Base-by-base conservation (phyloP, 2,888 invertebrate genomes). In the Eilema sororculum region DNA sequence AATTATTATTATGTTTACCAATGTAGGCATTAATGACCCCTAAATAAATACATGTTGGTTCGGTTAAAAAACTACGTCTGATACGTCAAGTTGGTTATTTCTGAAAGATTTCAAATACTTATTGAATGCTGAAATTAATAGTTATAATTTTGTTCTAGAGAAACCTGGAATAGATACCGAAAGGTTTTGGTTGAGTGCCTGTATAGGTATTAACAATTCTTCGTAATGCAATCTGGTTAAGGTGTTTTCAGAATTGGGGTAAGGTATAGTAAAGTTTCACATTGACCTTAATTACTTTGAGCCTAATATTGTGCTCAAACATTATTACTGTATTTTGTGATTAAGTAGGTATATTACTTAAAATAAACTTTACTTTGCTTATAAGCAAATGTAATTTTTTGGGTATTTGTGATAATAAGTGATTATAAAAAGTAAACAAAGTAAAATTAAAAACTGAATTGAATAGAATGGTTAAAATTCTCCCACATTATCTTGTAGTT, bases 231-330 rank as follows among this genome's bases (percentile, higher is more conserved):
- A 46, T 46, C 16, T 46, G 46, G 20, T 46, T 46, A 20, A 13
- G 5, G 3, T 24, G 24, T 22, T 41, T 41, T 62, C 41, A 20
- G 25, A 62, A 41, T 62, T 62, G 20, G 20, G 6, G n/a, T 9
- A 52, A 52, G 24, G 24, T 41, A 41, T 41, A 62, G 20, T 4
- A 62, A 62, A 41, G 41, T 62, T 41, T 62, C 24, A 62, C 22
- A 8, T 62, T 62, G 16, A 24, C 24, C 24, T 37, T 37, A 10
- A 41, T 41, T 41, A 41, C 41, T 41, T 13, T 41, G 41, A 16
- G 16, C 41, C 13, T 16, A 16, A 41, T 12, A 37, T 37, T 37
- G 10, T 33, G 30, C 30, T 9, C 30, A 4, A 22, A 37, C 33
- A 22, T 61, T 22, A 28, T 4, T 28, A 28, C 3, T n/a, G n/a